A percentile compares a stretch with the other conserved stretches of the same genome.
phyloP scores from a whole-genome alignment of 2,113 vertebrate genomes.

The Erythrolamprus reginae region DNA sequence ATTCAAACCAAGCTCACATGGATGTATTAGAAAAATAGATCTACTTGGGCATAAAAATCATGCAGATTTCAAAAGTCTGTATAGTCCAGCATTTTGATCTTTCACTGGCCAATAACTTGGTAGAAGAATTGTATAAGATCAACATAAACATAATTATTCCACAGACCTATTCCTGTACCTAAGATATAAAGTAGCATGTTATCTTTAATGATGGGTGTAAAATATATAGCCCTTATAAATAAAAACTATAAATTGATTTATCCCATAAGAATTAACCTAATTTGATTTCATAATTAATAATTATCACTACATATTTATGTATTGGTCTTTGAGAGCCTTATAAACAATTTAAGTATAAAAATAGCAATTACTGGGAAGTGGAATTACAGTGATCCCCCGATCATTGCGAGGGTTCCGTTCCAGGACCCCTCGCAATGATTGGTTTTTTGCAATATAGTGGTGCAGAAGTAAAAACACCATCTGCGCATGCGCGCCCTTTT shows the following conservation, averaged over 20 bases:
- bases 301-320: neutral
- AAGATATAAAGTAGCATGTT: neutral
- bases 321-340: neutral
- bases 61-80: neutral
- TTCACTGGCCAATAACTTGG: neutral
- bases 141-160: neutral
- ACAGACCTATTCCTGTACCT: neutral
- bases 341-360: neutral
- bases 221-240: neutral
- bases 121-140: neutral
- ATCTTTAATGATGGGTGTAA: neutral
- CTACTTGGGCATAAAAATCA: neutral
- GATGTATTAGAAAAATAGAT: neutral
- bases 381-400: no score
- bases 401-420: no score
- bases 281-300: neutral
- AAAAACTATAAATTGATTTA: neutral
- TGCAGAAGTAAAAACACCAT: no score
- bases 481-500: no score
- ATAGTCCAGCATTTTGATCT: neutral
- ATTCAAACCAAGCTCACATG: neutral
- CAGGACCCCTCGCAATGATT: no score
- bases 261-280: neutral
- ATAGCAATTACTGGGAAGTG: neutral
- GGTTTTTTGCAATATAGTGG: no score